Evolutionary conservation across 2,797 vertebrate species (phyloP), one percentile per base, ranked within the genome.

Genomic region (Buceros bicornis): DNA sequence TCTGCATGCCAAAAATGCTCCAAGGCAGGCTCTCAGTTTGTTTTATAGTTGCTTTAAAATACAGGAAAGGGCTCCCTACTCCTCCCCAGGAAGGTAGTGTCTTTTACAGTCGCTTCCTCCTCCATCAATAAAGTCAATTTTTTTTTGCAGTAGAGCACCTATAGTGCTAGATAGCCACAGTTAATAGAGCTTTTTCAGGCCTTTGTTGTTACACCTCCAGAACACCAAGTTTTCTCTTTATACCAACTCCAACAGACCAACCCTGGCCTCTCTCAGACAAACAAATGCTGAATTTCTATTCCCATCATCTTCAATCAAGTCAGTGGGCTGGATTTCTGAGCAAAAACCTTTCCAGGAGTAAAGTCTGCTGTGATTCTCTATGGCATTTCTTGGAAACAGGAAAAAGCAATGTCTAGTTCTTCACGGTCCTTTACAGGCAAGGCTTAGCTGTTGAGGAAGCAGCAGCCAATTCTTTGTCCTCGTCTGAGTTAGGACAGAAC

Each of bases 1-100:
- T 73, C 83, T 64, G 81, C 74, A 29, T 2, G 62, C 95, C 95
- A 93, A 42, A 91, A 94, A n/a, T 42, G 73, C 78, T 62, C 54
- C 6, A 2, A 77, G 70, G 42, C 78, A 77, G 62, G 33, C 73
- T 77, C 87, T 71, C 31, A 5, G 29, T 15, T 66, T 3, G 4
- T 12, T 82, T 91, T 84, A 80, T 29, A 67, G 53, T 18, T 74
- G 71, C 90, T 73, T 71, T 54, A 64, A 85, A 87, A 50, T 3
- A 56, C 22, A 53, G 57, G 43, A 79, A 87, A 61, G 53, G 35
- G 26, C 15, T 89, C 70, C 31, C 40, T 70, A 5, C 24, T 85
- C 79, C 48, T 87, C 43, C 42, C 22, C 45, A 69, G 31, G 33
- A 87, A 85, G 42, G 26, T 19, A 81, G 76, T 19, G 6, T 28